Evolutionary conservation across 2,888 invertebrate genomes (phyloP), one percentile per base, ranked within the genome.

Genomic region (Abscondita cerata): DNA sequence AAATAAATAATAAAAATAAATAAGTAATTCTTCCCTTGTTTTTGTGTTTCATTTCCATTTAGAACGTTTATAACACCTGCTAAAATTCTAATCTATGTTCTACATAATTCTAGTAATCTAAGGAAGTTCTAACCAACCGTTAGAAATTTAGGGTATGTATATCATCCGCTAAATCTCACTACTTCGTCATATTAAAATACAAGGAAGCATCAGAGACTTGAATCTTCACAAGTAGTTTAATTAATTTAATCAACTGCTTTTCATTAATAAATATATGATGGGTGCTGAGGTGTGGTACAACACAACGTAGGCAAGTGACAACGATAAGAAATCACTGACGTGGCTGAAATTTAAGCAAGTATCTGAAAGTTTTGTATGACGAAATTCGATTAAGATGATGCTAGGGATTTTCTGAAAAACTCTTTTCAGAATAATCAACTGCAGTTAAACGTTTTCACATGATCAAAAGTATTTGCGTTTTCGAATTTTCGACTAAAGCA

Each of bases 151-250:
- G 54, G 48, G 60, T 54, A 60, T 60, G 59, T 53, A 54, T 60
- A 54, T 60, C 48, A 48, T 44, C 31, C 40, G 41, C 41, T 47
- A 54, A 48, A 51, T 60, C 48, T 55, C 54, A 58, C 62, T 52
- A 64, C 53, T 53, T 47, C 59, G 59, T 63, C 63, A 63, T 65
- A 63, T 65, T 63, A 60, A 54, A 60, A 60, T 53, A 62, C 48
- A 59, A 65, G 64, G 61, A 65, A 65, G 69, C 72, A 71, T 40
- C 40, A 40, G 57, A 64, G 59, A 70, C 64, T 71, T 73, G 72
- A 72, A 73, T 74, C 73, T 75, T 76, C 71, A 75, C 74, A 73
- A 75, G 73, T 73, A 72, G 75, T 75, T 76, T 73, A 75, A 74
- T 75, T 75, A 75, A 73, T 72, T 68, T 67, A 72, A 65, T 57